Conservation (phyloP, 1,140 invertebrate genomes). For the Bombus balteatus region DNA sequence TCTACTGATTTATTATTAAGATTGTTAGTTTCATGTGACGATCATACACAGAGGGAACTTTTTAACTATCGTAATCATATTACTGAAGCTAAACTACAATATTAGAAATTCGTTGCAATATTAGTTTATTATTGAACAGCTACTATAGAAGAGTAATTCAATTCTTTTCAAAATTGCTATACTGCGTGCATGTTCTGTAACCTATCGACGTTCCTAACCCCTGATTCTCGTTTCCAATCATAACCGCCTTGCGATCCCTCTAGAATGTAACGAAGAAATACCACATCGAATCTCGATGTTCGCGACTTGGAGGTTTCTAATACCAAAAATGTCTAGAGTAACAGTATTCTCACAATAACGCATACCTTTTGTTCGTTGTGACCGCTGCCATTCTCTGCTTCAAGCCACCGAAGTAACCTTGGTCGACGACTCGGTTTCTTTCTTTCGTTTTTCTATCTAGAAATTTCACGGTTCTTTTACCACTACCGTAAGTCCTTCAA, state of each 20-base stretch:
- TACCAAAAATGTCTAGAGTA: neutral
- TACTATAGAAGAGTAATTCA: constrained; percentile 1
- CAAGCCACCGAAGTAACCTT: neutral
- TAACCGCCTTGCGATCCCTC: neutral
- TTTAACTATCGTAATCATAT: neutral
- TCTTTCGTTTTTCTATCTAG: no score
- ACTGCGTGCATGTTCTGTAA: neutral
- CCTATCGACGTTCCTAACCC: constrained; percentile 6
- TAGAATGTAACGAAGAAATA: constrained; percentile 26
- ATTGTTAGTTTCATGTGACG: neutral
- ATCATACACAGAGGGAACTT: neutral
- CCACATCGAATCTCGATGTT: constrained; percentile 46
- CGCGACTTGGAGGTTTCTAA: neutral
- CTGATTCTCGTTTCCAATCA: neutral
- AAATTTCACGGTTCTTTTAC: neutral
- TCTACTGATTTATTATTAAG: neutral
- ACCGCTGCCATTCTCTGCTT: neutral
- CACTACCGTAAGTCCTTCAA: neutral
- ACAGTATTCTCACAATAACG: neutral
- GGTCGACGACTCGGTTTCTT: neutral
- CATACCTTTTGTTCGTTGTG: no score
- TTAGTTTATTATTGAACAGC: neutral
- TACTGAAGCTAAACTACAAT: neutral
- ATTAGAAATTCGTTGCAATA: constrained; percentile 2
- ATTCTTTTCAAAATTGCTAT: constrained; percentile 43